These are phyloP conservation scores for Noctua fimbriata DNA, from an alignment of 2,888 invertebrate species.

Conservation along the genomic window DNA sequence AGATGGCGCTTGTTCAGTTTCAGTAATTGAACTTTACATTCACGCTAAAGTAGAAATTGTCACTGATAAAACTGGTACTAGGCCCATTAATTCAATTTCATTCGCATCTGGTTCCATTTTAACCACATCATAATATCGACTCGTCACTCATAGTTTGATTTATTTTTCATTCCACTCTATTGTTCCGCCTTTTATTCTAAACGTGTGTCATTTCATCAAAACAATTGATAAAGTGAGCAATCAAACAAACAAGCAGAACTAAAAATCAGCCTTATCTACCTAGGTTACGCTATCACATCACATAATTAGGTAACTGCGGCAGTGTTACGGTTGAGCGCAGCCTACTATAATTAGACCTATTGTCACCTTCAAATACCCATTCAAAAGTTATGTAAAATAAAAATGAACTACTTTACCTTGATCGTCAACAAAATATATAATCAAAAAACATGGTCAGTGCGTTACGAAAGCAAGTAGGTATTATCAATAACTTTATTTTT, in stretches of 20 bases:
- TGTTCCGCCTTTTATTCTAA: neutral
- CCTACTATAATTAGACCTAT: neutral
- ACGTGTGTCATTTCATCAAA: neutral
- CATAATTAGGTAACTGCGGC: neutral
- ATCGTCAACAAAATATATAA: neutral
- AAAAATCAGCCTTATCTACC: neutral
- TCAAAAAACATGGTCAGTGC: neutral
- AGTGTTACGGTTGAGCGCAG: neutral
- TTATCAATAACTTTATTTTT: constrained; percentile 9
- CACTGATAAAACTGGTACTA: neutral
- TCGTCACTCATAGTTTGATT: neutral
- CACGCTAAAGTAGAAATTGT: neutral
- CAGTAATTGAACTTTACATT: neutral
- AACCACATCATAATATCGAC: neutral
- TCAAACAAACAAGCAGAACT: neutral
- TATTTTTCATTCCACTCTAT: neutral
- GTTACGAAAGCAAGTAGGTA: neutral
- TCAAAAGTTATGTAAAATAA: neutral
- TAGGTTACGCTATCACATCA: neutral
- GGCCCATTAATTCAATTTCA: neutral
- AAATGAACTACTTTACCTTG: neutral
- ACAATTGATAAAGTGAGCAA: neutral
- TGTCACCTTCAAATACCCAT: neutral
- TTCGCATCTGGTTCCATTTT: neutral
- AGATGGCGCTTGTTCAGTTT: neutral